Base-by-base conservation (phyloP, 2,113 vertebrate species). In the Chaenocephalus aceratus region DNA sequence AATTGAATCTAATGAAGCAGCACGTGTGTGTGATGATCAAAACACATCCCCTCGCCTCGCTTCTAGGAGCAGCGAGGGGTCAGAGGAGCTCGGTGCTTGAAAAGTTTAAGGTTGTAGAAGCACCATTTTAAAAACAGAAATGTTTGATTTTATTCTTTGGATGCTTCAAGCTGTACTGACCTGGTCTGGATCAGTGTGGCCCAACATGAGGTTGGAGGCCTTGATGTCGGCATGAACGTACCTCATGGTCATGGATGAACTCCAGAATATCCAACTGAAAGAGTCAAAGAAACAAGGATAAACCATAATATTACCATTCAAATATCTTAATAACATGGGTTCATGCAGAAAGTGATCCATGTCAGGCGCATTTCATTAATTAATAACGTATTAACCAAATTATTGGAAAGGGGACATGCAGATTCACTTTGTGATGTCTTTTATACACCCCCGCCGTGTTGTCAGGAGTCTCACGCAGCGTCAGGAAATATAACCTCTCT, bases 211-310 rank as follows among this genome's bases (percentile, higher is more conserved):
- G 89, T 99, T 99, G 49, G 97, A 97, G 4, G 98, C 97, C 94
- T 99, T 99, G 89, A 99, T 96, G 74, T 99, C 98, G 10, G 96
- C 97, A 0, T 99, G 98, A 13, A 98, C 98, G 30, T 99, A 99
- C 88, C 88, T 99, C 98, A 26, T 99, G 97, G 21, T 99, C 97
- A 2, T 99, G 98, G 89, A 98, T 82, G 63, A 97, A 99, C 79
- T 99, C 98, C 92, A 99, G 94, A 70, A 95, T 93, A 82, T 99
- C 96, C 87, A 99, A 93, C 98, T 99, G 76, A 30, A 30, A 23
- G 76, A 36, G 59, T 1, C 8, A 67, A 36, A 72, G 44, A 41
- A 62, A 48, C 30, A 60, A 5, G 13, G 15, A 18, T 3, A 7
- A 4, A 1, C 9, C 0, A 34, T 13, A 21, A 48, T 58, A 49